Conservation (phyloP, 2,113 vertebrate genomes). For the Dryoscopus gambensis region DNA sequence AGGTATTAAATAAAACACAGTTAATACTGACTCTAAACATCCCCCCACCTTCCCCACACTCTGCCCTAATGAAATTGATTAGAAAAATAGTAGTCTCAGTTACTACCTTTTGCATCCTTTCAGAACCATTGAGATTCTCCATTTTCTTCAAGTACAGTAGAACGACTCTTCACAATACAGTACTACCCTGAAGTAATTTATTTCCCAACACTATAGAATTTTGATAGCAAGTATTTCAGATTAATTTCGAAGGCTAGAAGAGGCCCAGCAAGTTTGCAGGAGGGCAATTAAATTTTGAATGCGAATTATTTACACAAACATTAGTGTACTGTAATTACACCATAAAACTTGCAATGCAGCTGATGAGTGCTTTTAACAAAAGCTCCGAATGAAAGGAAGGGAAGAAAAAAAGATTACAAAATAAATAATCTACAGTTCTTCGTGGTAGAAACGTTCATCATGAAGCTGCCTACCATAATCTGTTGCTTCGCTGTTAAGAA, state of each 20-base stretch:
- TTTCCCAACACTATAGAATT: background rate
- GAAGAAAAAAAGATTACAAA: background rate
- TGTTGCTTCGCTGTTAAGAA: slow-evolving; percentile 94
- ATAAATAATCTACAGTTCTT: slow-evolving; percentile 74
- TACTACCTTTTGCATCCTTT: slow-evolving; percentile 2
- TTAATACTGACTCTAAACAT: slow-evolving; percentile 55
- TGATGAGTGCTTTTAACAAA: background rate
- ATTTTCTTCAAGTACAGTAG: slow-evolving; percentile 51
- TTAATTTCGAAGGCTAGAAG: slow-evolving; percentile 4
- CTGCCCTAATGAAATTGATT: slow-evolving; percentile 18
- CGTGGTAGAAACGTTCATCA: slow-evolving; percentile 78
- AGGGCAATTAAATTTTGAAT: slow-evolving; percentile 33
- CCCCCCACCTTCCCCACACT: background rate
- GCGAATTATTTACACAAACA: slow-evolving; percentile 49
- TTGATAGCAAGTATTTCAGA: slow-evolving; percentile 8
- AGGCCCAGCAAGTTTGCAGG: slow-evolving; percentile 18
- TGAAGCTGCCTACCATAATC: slow-evolving; percentile 91
- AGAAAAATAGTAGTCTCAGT: slow-evolving; percentile 31
- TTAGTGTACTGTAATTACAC: slow-evolving; percentile 51
- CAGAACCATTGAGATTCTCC: slow-evolving; percentile 3
- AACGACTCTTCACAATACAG: slow-evolving; percentile 39
- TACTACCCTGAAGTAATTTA: background rate
- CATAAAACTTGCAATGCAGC: slow-evolving; percentile 32
- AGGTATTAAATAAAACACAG: slow-evolving; percentile 56
- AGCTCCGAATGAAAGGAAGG: background rate